A percentile compares a stretch with the other conserved stretches of the same genome.
phyloP scores from a whole-genome alignment of 2,888 invertebrate species.

The Epirrita christyi region DNA sequence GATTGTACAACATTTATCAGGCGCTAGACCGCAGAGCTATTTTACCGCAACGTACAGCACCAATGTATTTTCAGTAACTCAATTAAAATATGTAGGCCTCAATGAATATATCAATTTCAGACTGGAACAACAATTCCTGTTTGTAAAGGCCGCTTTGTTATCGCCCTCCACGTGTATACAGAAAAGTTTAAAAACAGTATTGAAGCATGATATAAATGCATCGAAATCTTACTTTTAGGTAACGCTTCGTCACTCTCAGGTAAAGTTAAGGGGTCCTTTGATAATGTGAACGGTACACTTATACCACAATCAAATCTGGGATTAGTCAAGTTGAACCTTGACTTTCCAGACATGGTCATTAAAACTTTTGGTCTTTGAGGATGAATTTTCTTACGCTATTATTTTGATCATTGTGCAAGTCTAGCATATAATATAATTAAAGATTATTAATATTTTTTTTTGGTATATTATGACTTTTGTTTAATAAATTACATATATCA shows the following conservation, averaged over 20 bases:
- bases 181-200: slow-evolving; percentile 8
- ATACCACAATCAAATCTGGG: too few relatives aligned
- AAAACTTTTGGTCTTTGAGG: too few relatives aligned
- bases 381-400: too few relatives aligned
- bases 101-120: slow-evolving; percentile 57
- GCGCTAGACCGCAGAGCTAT: neutral
- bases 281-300: too few relatives aligned
- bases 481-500: too few relatives aligned
- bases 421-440: too few relatives aligned
- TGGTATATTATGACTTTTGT: too few relatives aligned
- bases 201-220: neutral
- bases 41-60: neutral
- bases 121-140: slow-evolving; percentile 64
- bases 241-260: neutral
- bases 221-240: neutral
- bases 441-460: too few relatives aligned
- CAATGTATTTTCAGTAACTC: slow-evolving; percentile 31
- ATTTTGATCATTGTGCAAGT: too few relatives aligned
- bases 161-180: slow-evolving; percentile 59
- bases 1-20: slow-evolving; percentile 2
- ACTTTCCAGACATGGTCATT: too few relatives aligned
- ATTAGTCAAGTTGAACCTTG: too few relatives aligned
- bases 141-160: slow-evolving; percentile 58
- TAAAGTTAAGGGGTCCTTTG: too few relatives aligned
- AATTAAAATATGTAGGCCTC: slow-evolving; percentile 52